Conservation (phyloP, 2,888 invertebrate genomes). For the Vesta saturnalis region DNA sequence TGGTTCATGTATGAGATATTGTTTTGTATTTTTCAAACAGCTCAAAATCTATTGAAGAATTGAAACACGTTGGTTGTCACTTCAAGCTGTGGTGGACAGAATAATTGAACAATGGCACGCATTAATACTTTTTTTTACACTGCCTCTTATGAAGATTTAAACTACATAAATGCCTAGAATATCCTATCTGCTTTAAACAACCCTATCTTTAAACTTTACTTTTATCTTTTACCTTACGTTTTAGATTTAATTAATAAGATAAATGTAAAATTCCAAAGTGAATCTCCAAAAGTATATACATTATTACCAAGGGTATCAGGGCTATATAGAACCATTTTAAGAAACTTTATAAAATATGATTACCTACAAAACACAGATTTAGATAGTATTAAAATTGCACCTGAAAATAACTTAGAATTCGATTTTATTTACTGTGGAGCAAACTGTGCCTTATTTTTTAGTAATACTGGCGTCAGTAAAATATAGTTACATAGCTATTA, state of each 20-base stretch:
- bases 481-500: not conserved
- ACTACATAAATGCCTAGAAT: not conserved
- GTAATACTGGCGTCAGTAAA: not conserved
- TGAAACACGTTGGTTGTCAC: not conserved
- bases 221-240: not conserved
- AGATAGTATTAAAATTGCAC: not conserved
- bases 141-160: not conserved
- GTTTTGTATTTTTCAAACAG: not conserved
- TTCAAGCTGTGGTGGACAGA: not conserved
- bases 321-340: not conserved
- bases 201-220: not conserved
- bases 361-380: not conserved
- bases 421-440: not conserved
- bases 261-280: too few relatives aligned
- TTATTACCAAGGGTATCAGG: not conserved
- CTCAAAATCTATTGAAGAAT: not conserved
- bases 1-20: too few relatives aligned
- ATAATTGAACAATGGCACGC: slow-evolving; percentile 2
- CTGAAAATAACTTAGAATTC: not conserved
- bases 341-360: not conserved
- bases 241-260: too few relatives aligned
- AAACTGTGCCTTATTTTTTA: not conserved
- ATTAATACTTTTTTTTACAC: not conserved
- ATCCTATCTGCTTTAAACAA: not conserved
- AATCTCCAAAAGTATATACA: too few relatives aligned